Evolutionary conservation across 53 echinoderm and acorn worm species (phyloP), one percentile per base, ranked within the genome.

Genomic region (Zoroaster sp.): DNA sequence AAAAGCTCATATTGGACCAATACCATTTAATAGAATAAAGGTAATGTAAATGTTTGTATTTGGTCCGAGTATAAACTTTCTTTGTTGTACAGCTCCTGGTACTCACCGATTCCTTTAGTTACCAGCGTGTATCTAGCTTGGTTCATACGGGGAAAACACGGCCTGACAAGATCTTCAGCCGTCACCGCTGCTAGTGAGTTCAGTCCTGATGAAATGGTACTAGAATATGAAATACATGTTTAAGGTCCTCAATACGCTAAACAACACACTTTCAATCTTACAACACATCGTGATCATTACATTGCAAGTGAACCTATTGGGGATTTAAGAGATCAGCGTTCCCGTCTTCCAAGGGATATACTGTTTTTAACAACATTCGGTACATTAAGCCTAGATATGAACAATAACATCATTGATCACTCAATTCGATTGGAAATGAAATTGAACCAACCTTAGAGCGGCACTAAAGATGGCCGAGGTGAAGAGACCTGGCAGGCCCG

Each of bases 391-490:
- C 14, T 47, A 47, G 14, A 14, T 10, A 10, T 47, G 49, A 14
- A 10, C 8, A 47, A 47, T 5, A 33, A 79, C n/a, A n/a, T n/a
- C n/a, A n/a, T n/a, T n/a, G n/a, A n/a, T n/a, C n/a, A n/a, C n/a
- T n/a, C n/a, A n/a, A n/a, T n/a, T n/a, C n/a, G n/a, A n/a, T n/a
- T n/a, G n/a, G n/a, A n/a, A 12, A 20, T 33, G 72, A 86, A 23
- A 44, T 23, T 40, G 40, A 14, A 72, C 68, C 51, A 35, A 96
- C 96, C 96, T 96, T 31, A 96, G 43, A 4, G 96, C 96, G 5
- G 96, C 96, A 32, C 96, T 96, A 71, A 96, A 96, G 23, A 96
- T 91, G n/a, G 94, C 83, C 1, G 96, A 96, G 4, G 93, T 93
- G 73, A 96, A 96, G 6, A 94, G 51, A 0, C 96, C 96, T 0